phyloP scores from a whole-genome alignment of 2,888 invertebrate species.

The Ernsta delagoae region DNA sequence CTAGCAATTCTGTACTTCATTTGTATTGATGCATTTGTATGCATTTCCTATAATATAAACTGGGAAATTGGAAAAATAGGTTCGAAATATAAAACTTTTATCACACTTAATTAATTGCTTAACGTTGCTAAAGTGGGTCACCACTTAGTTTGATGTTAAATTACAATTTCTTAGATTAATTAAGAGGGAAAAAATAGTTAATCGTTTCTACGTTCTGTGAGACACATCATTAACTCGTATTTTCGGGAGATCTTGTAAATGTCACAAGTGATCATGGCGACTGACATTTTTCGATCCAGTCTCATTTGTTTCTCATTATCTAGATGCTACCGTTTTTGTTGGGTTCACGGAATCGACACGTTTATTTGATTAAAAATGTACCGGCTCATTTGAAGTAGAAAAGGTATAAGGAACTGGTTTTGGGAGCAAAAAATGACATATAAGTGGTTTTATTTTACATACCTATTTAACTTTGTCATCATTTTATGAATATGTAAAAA shows the following conservation, averaged over 20 bases:
- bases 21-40: too few relatives aligned
- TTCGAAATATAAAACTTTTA: too few relatives aligned
- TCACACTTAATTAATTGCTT: too few relatives aligned
- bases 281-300: slow-evolving; percentile 42
- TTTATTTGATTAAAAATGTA: slow-evolving; percentile 18
- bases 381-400: slow-evolving; percentile 6
- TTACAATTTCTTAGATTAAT: too few relatives aligned
- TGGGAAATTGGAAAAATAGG: too few relatives aligned
- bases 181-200: background rate
- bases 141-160: too few relatives aligned
- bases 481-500: slow-evolving; percentile 1
- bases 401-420: background rate
- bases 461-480: background rate
- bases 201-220: background rate
- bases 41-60: too few relatives aligned
- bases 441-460: background rate
- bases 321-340: slow-evolving; percentile 29
- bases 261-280: slow-evolving; percentile 50
- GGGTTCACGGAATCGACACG: slow-evolving; percentile 6
- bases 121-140: too few relatives aligned
- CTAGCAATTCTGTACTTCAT: too few relatives aligned
- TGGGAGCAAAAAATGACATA: slow-evolving; percentile 3
- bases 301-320: slow-evolving; percentile 30
- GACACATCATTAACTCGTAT: slow-evolving; percentile 45
- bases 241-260: slow-evolving; percentile 46